Conservation (phyloP, 2,888 invertebrate genomes). For the Blera fallax region DNA sequence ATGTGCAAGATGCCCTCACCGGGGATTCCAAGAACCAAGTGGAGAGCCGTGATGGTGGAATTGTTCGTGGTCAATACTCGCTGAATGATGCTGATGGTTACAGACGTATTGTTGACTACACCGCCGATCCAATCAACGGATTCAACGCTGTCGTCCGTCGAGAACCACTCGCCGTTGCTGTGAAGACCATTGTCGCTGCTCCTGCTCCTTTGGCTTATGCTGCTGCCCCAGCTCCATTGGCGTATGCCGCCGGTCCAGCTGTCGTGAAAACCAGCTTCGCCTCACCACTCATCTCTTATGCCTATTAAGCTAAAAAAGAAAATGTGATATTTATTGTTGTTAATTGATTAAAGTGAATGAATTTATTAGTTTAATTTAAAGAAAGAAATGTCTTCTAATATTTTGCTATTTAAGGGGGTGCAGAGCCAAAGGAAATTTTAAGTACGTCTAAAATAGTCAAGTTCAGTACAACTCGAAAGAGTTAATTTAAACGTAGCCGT, state of each 20-base stretch:
- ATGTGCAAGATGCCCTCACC: constrained; percentile 81
- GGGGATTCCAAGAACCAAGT: constrained; percentile 81
- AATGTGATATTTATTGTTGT: constrained; percentile 22
- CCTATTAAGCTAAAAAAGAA: constrained; percentile 75
- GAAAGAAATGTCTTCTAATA: background rate
- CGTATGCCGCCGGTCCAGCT: constrained; percentile 77
- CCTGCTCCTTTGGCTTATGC: constrained; percentile 72
- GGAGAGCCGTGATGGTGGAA: constrained; percentile 81
- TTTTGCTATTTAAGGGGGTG: background rate
- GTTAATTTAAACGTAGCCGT: too few species aligned
- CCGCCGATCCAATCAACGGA: constrained; percentile 81
- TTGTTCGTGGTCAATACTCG: constrained; percentile 82
- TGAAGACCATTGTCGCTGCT: constrained; percentile 54
- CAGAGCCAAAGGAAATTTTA: too few species aligned
- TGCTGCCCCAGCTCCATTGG: constrained; percentile 33
- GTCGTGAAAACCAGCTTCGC: constrained; percentile 79
- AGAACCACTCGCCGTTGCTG: constrained; percentile 77
- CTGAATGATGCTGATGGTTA: constrained; percentile 81
- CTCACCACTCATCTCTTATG: constrained; percentile 79
- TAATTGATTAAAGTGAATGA: constrained; percentile 48
- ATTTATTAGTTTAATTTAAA: constrained; percentile 13
- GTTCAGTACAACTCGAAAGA: too few species aligned
- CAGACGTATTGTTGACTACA: constrained; percentile 81
- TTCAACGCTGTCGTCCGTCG: constrained; percentile 81
- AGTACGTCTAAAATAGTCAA: too few species aligned